These are phyloP conservation scores for Lucilia sericata DNA, from an alignment of 1,140 invertebrate species.

Conservation along the genomic window DNA sequence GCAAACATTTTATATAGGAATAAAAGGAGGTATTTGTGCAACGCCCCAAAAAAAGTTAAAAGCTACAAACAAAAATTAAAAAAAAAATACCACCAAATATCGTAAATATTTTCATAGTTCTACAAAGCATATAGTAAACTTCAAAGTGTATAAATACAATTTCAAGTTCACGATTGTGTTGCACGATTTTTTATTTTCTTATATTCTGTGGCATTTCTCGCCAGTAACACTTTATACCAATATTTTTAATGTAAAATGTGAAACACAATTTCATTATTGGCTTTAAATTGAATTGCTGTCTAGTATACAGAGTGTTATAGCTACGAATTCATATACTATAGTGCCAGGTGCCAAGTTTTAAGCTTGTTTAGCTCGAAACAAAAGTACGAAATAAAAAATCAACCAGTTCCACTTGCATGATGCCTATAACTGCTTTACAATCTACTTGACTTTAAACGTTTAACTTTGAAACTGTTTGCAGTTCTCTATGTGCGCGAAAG, in stretches of 20 bases:
- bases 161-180: constrained; percentile 11
- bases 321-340: background rate
- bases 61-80: background rate
- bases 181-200: background rate
- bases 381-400: background rate
- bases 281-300: background rate
- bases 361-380: constrained; percentile 10
- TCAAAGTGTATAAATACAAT: background rate
- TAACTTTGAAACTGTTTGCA: no score
- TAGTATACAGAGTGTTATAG: background rate
- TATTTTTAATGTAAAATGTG: background rate
- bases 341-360: constrained; percentile 18
- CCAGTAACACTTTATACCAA: background rate
- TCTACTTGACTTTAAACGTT: background rate
- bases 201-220: background rate
- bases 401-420: background rate
- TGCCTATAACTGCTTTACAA: background rate
- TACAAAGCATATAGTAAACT: background rate
- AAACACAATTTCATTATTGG: background rate
- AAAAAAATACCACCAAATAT: background rate
- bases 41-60: background rate
- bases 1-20: background rate
- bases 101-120: background rate
- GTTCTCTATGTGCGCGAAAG: background rate
- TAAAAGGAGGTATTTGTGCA: background rate